Evolutionary conservation across 1,140 invertebrate species (phyloP), one percentile per base, ranked within the genome.

Genomic region (Drosophila busckii): DNA sequence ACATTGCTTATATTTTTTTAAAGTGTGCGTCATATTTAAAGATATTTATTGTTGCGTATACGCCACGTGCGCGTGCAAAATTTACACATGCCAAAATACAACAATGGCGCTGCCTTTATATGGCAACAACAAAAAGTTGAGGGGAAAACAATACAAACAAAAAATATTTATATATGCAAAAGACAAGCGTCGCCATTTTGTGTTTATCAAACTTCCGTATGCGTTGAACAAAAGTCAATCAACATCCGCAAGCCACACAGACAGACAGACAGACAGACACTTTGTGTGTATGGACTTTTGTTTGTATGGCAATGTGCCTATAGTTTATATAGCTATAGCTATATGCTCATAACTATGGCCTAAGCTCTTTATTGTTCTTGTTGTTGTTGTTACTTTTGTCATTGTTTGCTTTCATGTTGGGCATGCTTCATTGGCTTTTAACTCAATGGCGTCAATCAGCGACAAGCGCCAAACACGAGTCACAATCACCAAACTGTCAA

Each of bases 131-230:
- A 7, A 19, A n/a, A 5, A 25, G 20, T 5, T 4, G 3, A 3
- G 20, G 7, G 25, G 34, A 38, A 49, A 49, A 25, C 16, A 5
- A 29, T 20, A 23, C 29, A 35, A 45, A 19, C 26, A 16, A 42
- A 34, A 20, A 17, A 25, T 25, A 40, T 25, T 25, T 28, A 49
- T 32, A 68, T 53, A 28, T 34, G 42, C 29, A 26, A 46, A 56
- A 31, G 42, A 42, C 41, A 34, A 23, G 35, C 52, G 55, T 28
- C 35, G 48, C 56, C 58, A 76, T 80, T 80, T 80, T 56, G 66
- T 75, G 59, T 82, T 80, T 80, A 80, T 80, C 73, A 69, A 69
- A 63, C 75, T 80, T 80, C 68, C 73, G 68, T 65, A 65, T 54
- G 68, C 50, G 65, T 49, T 29, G 26, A 70, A 46, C 49, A 67